These are phyloP conservation scores for honey bee (Apis mellifera) DNA, from an alignment of 1,140 invertebrate species.

Conservation along the genomic window Amel_HAv3.1 CM009940.2:7921501-7922000, in stretches of 20 bases:
- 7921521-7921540: too few species aligned
- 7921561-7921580: slow-evolving; percentile 1
- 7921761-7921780: slow-evolving; percentile 67
- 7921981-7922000: slow-evolving; percentile 81
- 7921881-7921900: slow-evolving; percentile 48
- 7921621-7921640: slow-evolving; percentile 22
- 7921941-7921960: slow-evolving; percentile 81
- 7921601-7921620: slow-evolving; percentile 57
- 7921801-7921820: slow-evolving; percentile 66
- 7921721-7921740: slow-evolving; percentile 72
- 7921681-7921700: slow-evolving; percentile 74
- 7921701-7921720: slow-evolving; percentile 76
- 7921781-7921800: neutral
- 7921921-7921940: slow-evolving; percentile 80
- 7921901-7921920: slow-evolving; percentile 57
- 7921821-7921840: slow-evolving; percentile 73
- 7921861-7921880: neutral
- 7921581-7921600: slow-evolving; percentile 29
- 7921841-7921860: slow-evolving; percentile 22
- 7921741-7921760: slow-evolving; percentile 77
- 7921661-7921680: neutral
- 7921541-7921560: neutral
- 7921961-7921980: slow-evolving; percentile 80
- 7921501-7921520: too few species aligned
- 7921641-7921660: too few species aligned